Conservation (phyloP, 1,140 invertebrate genomes). For the Papilio glaucus region DNA sequence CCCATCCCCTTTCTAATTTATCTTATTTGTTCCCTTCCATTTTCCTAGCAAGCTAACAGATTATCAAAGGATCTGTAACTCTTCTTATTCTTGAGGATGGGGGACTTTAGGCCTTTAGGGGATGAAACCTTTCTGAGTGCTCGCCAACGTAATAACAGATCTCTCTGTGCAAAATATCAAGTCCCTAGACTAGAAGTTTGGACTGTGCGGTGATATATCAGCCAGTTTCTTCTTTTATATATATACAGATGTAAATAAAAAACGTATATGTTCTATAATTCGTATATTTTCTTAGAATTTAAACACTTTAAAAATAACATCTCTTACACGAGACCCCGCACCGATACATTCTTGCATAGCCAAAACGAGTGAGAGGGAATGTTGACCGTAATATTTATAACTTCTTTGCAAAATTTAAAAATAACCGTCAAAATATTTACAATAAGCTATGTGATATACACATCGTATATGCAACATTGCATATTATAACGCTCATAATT, state of each 20-base stretch:
- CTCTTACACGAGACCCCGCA: slow-evolving; percentile 26
- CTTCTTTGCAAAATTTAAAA: not conserved
- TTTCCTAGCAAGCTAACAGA: no score
- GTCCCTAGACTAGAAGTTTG: no score
- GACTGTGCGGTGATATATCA: no score
- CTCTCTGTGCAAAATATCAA: no score
- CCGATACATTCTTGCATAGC: slow-evolving; percentile 37
- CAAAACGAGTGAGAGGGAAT: slow-evolving; percentile 33
- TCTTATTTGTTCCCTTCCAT: no score
- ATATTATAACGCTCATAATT: not conserved
- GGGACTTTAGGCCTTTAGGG: no score
- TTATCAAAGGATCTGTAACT: no score
- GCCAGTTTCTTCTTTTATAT: no score
- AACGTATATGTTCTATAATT: slow-evolving; percentile 39
- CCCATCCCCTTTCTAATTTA: no score
- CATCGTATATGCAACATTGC: not conserved
- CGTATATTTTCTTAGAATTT: slow-evolving; percentile 45
- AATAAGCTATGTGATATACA: slow-evolving; percentile 9
- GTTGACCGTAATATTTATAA: slow-evolving; percentile 8
- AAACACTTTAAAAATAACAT: slow-evolving; percentile 41
- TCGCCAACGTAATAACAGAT: no score
- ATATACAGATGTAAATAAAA: slow-evolving; percentile 13
- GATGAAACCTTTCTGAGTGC: no score
- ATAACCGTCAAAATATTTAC: not conserved
- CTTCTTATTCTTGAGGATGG: no score